A percentile compares a stretch with the other conserved stretches of the same genome.
Evolutionary conservation across 2,888 invertebrate species (phyloP).

Genomic region (Adineta ricciae): DNA sequence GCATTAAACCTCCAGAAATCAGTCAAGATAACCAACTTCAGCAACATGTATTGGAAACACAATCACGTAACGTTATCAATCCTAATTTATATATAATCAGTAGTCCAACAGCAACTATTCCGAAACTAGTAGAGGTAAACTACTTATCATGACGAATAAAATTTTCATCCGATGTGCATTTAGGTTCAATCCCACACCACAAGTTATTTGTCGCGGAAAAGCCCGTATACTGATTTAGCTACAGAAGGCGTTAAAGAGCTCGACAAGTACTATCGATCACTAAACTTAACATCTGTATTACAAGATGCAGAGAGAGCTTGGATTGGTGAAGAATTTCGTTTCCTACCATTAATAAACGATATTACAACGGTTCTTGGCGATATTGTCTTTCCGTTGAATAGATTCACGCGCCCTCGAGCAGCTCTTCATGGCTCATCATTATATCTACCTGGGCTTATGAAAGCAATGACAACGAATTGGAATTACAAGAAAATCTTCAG

Average conservation of each 20-base stretch:
- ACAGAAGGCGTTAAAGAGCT: neutral
- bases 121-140: neutral
- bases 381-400: neutral
- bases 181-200: neutral
- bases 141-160: no score
- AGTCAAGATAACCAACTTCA: neutral
- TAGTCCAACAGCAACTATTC: neutral
- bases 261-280: neutral
- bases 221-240: neutral
- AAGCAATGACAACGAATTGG: neutral
- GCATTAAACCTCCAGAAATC: neutral
- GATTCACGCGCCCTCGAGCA: constrained; percentile 3
- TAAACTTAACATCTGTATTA: neutral
- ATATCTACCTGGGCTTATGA: neutral
- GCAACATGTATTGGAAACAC: neutral
- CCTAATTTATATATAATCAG: neutral
- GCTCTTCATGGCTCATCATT: neutral
- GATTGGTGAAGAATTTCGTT: neutral
- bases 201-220: neutral
- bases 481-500: neutral
- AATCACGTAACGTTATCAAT: neutral
- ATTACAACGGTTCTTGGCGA: neutral
- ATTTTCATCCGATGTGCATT: no score
- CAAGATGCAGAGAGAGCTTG: neutral
- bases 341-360: neutral